Base-by-base conservation (phyloP, 2,888 invertebrate species). In the Drosophila paranaensis region DNA sequence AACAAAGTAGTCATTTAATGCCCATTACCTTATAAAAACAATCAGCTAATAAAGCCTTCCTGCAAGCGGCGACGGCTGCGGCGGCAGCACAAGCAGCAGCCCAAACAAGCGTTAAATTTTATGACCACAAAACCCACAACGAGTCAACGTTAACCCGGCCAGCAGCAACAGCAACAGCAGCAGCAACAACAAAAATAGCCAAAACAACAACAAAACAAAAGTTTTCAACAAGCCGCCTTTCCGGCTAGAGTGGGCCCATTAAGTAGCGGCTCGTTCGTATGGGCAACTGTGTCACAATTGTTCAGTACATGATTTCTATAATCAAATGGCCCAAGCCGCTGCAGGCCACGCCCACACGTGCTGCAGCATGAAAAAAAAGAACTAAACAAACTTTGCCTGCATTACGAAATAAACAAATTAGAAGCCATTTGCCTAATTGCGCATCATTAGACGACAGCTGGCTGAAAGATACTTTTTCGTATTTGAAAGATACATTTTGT, bases 281-380 rank as follows among this genome's bases (percentile, higher is more conserved):
- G 74, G 74, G 64, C 83, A 81, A 79, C 81, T 81, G 75, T 87
- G 83, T 77, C 83, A 79, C 86, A 82, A 81, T 86, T 82, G 83
- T 60, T 46, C 61, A 57, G 56, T 72, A 75, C 75, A 72, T 79
- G 81, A 64, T 79, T 80, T 80, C 71, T 69, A 68, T 71, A 79
- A 74, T 80, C 80, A 80, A 77, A 81, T 77, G 69, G 58, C 50
- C 56, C 54, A 33, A 60, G 67, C 63, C 69, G 78, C 66, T 46
- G 55, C 56, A 48, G 51, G 66, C 60, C 74, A 66, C 77, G 63
- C 60, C 57, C 60, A n/a, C 58, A 69, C 62, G 56, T 69, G 76
- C 68, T 65, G 54, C 61, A 51, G 43, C 6, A 48, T 20, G 10
- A 55, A 58, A 43, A 45, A 20, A 25, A 45, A 25, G 11, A 25